Evolutionary conservation across 2,113 vertebrate species (phyloP).

Genomic region (Pogona vitticeps): DNA sequence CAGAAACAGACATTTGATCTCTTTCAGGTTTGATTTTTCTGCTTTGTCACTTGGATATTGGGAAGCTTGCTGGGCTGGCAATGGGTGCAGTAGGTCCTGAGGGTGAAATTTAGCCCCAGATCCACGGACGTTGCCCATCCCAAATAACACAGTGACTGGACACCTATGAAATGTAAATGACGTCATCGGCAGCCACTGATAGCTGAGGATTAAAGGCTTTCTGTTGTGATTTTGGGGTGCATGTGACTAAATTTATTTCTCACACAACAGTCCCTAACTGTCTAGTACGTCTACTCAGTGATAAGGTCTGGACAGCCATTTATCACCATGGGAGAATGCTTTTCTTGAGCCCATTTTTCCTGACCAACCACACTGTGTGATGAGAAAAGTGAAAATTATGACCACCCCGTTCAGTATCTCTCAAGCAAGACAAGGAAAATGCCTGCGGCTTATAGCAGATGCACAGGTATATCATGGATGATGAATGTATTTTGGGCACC

Average conservation of each 20-base stretch:
- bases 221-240: too few relatives aligned
- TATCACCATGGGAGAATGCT: background rate
- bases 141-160: too few relatives aligned
- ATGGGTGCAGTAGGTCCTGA: too few relatives aligned
- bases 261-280: background rate
- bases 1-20: too few relatives aligned
- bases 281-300: background rate
- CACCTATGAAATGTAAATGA: too few relatives aligned
- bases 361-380: background rate
- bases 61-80: too few relatives aligned
- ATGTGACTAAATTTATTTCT: background rate
- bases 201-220: too few relatives aligned
- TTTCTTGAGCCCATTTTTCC: background rate
- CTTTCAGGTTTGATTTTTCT: too few relatives aligned
- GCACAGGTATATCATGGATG: slow-evolving; percentile 33
- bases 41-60: too few relatives aligned
- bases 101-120: too few relatives aligned
- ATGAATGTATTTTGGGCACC: slow-evolving; percentile 51
- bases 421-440: slow-evolving; percentile 42
- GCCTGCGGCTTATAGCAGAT: slow-evolving; percentile 53
- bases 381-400: slow-evolving; percentile 23
- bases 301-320: background rate
- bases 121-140: too few relatives aligned
- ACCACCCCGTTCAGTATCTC: slow-evolving; percentile 34
- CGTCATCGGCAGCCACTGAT: too few relatives aligned